Percentiles rank a stretch among this genome's conserved stretches.
Conservation (phyloP, 2,113 vertebrate genomes). For the Paramisgurnus dabryanus region DNA sequence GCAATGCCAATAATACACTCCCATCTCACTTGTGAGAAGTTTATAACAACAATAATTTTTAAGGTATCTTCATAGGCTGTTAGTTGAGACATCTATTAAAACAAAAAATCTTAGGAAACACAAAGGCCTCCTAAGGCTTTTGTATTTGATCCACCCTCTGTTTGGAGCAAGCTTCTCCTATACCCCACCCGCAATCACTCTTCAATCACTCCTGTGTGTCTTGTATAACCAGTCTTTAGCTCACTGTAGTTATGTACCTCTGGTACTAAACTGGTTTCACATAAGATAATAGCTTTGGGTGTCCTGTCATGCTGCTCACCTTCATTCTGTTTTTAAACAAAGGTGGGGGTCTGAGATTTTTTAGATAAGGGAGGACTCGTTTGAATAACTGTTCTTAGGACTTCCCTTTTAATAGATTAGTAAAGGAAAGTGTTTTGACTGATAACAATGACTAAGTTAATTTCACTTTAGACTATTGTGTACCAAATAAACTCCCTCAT, state of each 20-base stretch:
- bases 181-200: constrained; percentile 25
- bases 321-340: background rate
- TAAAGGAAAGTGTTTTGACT: background rate
- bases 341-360: background rate
- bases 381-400: background rate
- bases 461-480: background rate
- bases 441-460: background rate
- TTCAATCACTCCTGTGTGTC: background rate
- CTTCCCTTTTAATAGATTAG: background rate
- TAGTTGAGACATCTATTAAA: background rate
- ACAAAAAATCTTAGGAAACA: background rate
- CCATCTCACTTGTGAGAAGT: background rate
- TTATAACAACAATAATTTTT: no score
- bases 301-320: background rate
- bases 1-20: background rate
- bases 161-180: background rate
- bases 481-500: no score
- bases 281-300: background rate
- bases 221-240: constrained; percentile 34
- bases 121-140: background rate
- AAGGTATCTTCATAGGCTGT: background rate
- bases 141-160: constrained; percentile 23
- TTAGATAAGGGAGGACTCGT: background rate
- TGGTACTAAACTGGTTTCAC: constrained; percentile 40
- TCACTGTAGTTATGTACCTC: constrained; percentile 1